These are phyloP conservation scores for Zygogramma bicolorata DNA, from an alignment of 2,888 invertebrate species.

Conservation along the genomic window DNA sequence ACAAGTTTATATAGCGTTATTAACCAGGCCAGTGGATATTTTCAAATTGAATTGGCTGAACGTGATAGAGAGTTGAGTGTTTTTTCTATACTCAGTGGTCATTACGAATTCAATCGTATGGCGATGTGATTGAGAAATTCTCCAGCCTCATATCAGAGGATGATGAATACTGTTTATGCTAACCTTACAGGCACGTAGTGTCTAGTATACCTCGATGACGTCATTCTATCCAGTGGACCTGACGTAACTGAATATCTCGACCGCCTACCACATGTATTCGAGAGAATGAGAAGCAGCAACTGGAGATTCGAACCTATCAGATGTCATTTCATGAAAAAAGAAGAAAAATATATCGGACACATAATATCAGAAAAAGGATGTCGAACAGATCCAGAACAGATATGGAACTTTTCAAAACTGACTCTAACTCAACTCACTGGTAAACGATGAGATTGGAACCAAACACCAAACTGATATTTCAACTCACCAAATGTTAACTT, in stretches of 20 bases:
- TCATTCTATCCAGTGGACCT: not conserved
- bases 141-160: not conserved
- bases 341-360: not conserved
- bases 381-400: not conserved
- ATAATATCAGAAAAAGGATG: not conserved
- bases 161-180: not conserved
- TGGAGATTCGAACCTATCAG: not conserved
- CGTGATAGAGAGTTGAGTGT: not conserved
- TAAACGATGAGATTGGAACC: not conserved
- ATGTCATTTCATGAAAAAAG: not conserved
- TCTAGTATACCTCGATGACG: not conserved
- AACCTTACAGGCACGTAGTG: not conserved
- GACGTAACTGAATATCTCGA: not conserved
- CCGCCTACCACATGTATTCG: not conserved
- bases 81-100: not conserved
- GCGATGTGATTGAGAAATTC: not conserved
- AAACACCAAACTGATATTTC: not conserved
- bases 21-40: not conserved
- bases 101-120: not conserved
- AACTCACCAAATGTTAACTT: not conserved
- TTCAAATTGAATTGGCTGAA: not conserved
- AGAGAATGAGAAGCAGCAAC: not conserved
- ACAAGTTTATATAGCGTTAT: not conserved
- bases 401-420: too few relatives aligned
- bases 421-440: too few relatives aligned